phyloP scores from a whole-genome alignment of 1,140 invertebrate species.

The Apis laboriosa region DNA sequence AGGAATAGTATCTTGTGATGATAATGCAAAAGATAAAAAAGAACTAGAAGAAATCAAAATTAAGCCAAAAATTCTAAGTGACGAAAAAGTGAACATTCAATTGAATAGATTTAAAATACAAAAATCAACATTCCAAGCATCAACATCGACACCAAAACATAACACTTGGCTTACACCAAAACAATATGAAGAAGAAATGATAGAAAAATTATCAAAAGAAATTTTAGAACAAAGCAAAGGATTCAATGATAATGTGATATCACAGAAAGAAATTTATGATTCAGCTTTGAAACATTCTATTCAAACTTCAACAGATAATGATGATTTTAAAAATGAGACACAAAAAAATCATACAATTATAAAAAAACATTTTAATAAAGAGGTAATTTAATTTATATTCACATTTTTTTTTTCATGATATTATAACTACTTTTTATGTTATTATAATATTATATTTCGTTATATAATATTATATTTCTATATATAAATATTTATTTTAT shows the following conservation, averaged over 20 bases:
- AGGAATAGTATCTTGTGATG: constrained; percentile 14
- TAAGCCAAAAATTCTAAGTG: constrained; percentile 70
- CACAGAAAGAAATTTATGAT: constrained; percentile 10
- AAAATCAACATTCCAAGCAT: constrained; percentile 29
- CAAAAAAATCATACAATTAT: not conserved
- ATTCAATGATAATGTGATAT: constrained; percentile 22
- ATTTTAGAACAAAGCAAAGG: constrained; percentile 76
- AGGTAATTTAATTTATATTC: constrained; percentile 37
- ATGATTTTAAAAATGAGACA: constrained; percentile 3
- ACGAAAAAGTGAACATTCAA: constrained; percentile 68
- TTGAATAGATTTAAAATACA: constrained; percentile 61
- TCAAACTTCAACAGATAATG: not conserved
- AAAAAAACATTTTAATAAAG: constrained; percentile 5
- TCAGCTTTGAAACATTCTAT: not conserved
- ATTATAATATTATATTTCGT: not conserved
- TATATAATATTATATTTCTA: not conserved
- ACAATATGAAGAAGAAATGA: constrained; percentile 62
- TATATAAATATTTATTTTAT: not conserved
- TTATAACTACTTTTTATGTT: not conserved
- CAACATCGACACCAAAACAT: constrained; percentile 21
- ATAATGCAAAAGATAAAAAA: constrained; percentile 41
- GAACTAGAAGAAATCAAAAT: constrained; percentile 20
- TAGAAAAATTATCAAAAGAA: constrained; percentile 73
- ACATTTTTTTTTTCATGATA: not conserved
- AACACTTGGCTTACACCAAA: constrained; percentile 16